Evolutionary conservation across 1,140 invertebrate genomes (phyloP).

Genomic region (Drosophila sp.): DNA sequence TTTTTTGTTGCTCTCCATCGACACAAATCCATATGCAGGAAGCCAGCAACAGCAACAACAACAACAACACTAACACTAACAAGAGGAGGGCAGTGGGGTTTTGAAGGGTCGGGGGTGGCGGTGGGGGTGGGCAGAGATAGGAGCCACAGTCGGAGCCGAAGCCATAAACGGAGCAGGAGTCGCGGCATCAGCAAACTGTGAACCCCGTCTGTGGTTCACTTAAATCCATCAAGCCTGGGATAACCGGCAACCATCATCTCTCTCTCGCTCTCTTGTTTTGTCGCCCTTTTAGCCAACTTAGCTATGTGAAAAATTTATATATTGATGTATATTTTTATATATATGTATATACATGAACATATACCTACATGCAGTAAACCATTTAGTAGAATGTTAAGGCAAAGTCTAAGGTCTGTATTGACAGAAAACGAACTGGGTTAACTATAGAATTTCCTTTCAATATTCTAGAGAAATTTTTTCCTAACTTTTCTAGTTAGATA

Average conservation of each 20-base stretch:
- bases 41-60: conserved; percentile 23
- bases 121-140: not conserved
- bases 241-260: conserved; percentile 26
- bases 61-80: conserved; percentile 2
- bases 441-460: too few species aligned
- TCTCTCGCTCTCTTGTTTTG: not conserved
- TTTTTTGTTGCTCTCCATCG: conserved; percentile 40
- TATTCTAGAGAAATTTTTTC: too few species aligned
- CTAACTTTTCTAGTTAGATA: too few species aligned
- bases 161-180: not conserved
- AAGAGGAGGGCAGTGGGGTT: not conserved
- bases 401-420: not conserved
- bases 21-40: conserved; percentile 56
- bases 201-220: conserved; percentile 39
- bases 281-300: conserved; percentile 12
- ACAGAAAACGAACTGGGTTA: not conserved
- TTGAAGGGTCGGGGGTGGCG: too few species aligned
- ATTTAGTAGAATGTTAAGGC: not conserved
- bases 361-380: not conserved
- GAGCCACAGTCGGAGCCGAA: not conserved
- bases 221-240: conserved; percentile 54
- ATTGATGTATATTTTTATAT: conserved; percentile 37
- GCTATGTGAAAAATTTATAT: conserved; percentile 48
- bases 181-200: conserved; percentile 25
- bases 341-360: conserved; percentile 9